A percentile compares a stretch with the other conserved stretches of the same genome.
phyloP scores from a whole-genome alignment of 2,888 invertebrate species.

The Hemithea aestivaria region DNA sequence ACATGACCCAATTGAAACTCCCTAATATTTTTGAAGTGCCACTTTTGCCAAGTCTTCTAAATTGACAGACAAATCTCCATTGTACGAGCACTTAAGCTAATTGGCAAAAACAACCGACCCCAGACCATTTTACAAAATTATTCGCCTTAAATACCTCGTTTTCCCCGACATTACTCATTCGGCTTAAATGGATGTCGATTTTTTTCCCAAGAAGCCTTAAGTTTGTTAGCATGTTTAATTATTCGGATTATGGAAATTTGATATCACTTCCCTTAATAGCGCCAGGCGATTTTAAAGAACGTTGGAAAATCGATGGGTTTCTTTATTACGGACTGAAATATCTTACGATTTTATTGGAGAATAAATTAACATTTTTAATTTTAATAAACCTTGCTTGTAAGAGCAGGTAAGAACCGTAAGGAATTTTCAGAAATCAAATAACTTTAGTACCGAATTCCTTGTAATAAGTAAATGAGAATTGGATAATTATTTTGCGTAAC shows the following conservation, averaged over 20 bases:
- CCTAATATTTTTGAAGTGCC: too few relatives aligned
- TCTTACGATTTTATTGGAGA: too few relatives aligned
- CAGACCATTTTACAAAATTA: conserved; percentile 1
- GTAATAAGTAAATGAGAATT: too few relatives aligned
- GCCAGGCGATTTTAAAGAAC: not conserved
- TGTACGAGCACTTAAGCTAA: not conserved
- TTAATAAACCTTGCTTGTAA: too few relatives aligned
- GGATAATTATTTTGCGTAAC: too few relatives aligned
- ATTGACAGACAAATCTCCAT: too few relatives aligned
- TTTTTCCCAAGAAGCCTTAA: conserved; percentile 14
- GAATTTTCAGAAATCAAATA: too few relatives aligned
- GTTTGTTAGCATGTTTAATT: conserved; percentile 26
- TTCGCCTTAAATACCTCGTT: conserved; percentile 5
- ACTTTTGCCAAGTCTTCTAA: too few relatives aligned
- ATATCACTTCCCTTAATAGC: conserved; percentile 21
- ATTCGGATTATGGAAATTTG: conserved; percentile 31
- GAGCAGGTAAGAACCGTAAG: too few relatives aligned
- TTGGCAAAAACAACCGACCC: not conserved
- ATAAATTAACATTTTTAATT: too few relatives aligned
- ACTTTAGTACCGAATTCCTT: too few relatives aligned
- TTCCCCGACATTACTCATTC: conserved; percentile 16
- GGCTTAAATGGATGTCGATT: conserved; percentile 17
- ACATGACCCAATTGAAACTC: too few relatives aligned
- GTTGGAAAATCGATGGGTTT: not conserved
- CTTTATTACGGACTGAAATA: not conserved